A percentile compares a stretch with the other conserved stretches of the same genome.
Evolutionary conservation across 2,797 vertebrate species (phyloP).

Genomic region (Notolepis coatsorum): DNA sequence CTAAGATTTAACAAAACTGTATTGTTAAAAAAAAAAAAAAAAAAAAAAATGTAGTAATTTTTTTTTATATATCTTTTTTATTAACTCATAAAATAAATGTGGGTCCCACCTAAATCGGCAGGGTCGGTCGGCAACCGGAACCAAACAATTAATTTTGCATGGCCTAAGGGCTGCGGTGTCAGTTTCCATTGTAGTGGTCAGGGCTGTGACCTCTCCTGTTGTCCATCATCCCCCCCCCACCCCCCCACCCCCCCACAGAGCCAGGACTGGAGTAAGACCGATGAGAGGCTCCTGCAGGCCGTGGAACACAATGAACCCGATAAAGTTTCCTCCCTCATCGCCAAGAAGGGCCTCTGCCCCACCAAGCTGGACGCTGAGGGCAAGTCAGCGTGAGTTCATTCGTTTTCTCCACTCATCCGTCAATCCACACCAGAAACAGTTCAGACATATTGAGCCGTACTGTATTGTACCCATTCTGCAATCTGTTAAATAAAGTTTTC

Average conservation of each 20-base stretch:
- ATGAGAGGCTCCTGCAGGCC: slow-evolving; percentile 93
- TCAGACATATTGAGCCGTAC: no score
- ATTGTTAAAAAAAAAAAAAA: no score
- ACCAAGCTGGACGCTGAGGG: slow-evolving; percentile 94
- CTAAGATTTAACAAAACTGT: no score
- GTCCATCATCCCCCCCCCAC: slow-evolving; percentile 36
- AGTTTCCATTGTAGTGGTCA: slow-evolving; percentile 14
- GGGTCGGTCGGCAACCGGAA: no score
- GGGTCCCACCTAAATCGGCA: no score
- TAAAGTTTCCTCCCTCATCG: slow-evolving; percentile 91
- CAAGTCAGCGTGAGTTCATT: slow-evolving; percentile 92
- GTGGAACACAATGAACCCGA: slow-evolving; percentile 95
- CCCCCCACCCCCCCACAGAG: slow-evolving; percentile 76
- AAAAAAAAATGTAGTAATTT: no score
- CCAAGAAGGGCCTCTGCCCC: slow-evolving; percentile 93
- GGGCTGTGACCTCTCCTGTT: slow-evolving; percentile 39
- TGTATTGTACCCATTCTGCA: neutral
- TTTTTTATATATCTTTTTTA: no score
- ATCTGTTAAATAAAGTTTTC: no score
- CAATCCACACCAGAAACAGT: no score
- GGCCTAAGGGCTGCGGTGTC: slow-evolving; percentile 26
- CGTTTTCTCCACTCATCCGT: neutral
- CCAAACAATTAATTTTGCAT: no score
- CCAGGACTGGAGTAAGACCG: slow-evolving; percentile 96
- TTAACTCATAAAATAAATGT: no score